Percentiles rank a stretch among this genome's conserved stretches.
These are phyloP conservation scores for Lynx canadensis DNA, from an alignment of 2,113 vertebrate species.

Conservation along the genomic window DNA sequence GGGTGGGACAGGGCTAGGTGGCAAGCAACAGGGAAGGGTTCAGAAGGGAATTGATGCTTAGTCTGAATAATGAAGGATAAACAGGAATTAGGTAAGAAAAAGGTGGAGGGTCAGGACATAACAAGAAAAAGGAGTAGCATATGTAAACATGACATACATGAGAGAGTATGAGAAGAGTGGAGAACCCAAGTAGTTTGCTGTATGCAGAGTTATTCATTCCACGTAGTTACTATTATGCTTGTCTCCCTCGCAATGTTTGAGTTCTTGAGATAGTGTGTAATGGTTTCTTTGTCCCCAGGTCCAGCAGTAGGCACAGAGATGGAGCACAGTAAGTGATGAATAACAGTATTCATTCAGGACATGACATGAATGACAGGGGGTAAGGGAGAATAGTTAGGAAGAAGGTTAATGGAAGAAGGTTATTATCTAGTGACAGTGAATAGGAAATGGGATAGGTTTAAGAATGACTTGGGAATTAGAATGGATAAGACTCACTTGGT, in stretches of 20 bases:
- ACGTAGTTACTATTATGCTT: not conserved
- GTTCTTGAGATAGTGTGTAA: not conserved
- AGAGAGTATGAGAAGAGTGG: not conserved
- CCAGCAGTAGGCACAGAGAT: not conserved
- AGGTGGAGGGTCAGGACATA: not conserved
- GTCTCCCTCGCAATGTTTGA: not conserved
- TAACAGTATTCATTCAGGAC: not conserved
- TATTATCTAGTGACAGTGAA: not conserved
- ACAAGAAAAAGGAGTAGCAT: not conserved
- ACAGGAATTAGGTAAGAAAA: not conserved
- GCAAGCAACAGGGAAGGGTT: not conserved
- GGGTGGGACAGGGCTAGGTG: not conserved
- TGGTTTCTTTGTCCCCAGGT: not conserved
- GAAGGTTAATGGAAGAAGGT: not conserved
- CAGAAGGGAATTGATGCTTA: not conserved
- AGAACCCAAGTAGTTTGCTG: not conserved
- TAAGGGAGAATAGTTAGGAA: not conserved
- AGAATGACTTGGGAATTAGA: slow-evolving; percentile 39
- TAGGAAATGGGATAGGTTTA: not conserved
- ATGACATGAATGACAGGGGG: not conserved
- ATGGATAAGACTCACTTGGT: not conserved
- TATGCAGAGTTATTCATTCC: not conserved
- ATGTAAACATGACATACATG: not conserved
- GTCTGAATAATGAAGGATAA: not conserved
- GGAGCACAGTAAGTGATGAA: not conserved